These are phyloP conservation scores for Nymphalis polychloros DNA, from an alignment of 2,888 invertebrate species.

Conservation along the genomic window DNA sequence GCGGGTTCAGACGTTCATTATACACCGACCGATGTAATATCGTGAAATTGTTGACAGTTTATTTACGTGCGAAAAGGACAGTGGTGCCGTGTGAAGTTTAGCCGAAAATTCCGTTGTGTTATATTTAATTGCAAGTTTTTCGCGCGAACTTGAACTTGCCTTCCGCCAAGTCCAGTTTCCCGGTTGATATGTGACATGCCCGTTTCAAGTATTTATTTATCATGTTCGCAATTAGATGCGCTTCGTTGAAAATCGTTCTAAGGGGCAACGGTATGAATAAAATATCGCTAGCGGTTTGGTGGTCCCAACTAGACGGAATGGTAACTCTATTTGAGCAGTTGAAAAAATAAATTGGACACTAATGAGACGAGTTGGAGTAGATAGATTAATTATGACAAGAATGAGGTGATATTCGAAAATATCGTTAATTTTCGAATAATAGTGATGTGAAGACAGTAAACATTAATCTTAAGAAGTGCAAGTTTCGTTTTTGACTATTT, in stretches of 20 bases:
- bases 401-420: slow-evolving; percentile 58
- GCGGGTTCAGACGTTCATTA: slow-evolving; percentile 82
- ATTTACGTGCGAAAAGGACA: slow-evolving; percentile 60
- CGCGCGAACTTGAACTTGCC: slow-evolving; percentile 71
- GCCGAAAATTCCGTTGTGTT: slow-evolving; percentile 43
- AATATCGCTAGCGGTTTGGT: slow-evolving; percentile 62
- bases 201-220: slow-evolving; percentile 65
- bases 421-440: slow-evolving; percentile 26
- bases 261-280: slow-evolving; percentile 73
- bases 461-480: slow-evolving; percentile 34
- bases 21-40: slow-evolving; percentile 75
- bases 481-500: slow-evolving; percentile 33
- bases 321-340: slow-evolving; percentile 51
- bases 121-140: slow-evolving; percentile 52
- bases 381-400: slow-evolving; percentile 60
- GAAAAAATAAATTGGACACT: slow-evolving; percentile 57
- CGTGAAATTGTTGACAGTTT: slow-evolving; percentile 71
- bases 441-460: slow-evolving; percentile 37
- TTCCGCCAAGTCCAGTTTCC: slow-evolving; percentile 48
- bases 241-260: slow-evolving; percentile 64
- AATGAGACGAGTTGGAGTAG: slow-evolving; percentile 50
- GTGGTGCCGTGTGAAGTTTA: slow-evolving; percentile 36
- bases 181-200: slow-evolving; percentile 73
- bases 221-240: slow-evolving; percentile 76
- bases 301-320: slow-evolving; percentile 59